Evolutionary conservation across 2,113 vertebrate species (phyloP), one percentile per base, ranked within the genome.

Genomic region (Cyphomyrus discorhynchus): DNA sequence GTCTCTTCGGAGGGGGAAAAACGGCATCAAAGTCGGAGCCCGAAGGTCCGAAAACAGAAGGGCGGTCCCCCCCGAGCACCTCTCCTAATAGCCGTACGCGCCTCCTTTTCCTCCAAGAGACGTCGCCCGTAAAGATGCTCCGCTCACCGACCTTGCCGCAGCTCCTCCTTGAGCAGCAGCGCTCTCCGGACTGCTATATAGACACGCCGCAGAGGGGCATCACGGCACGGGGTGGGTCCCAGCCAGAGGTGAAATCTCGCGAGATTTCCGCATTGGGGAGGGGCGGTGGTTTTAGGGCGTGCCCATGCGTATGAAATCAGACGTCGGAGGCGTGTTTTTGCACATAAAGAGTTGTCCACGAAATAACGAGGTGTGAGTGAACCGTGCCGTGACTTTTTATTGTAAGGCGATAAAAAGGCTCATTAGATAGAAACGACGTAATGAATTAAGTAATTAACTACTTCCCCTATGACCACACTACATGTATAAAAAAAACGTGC

Each of bases 61-160:
- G 58, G 19, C 52, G 58, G 86, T 87, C 50, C 62, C 42, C 15
- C 27, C 3, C n/a, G 62, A 70, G n/a, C 62, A 31, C n/a, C 62
- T 27, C 62, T 19, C 39, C 27, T 31, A 50, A 45, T 88, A 27
- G 35, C 47, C 52, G 13, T 89, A 58, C 53, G 90, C 86, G 49
- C 42, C 49, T 42, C 47, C 62, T 80, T 52, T 84, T 8, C 82
- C 24, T 90, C 4, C 46, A 74, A 47, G 21, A 19, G 31, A 83
- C 90, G 13, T 52, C 13, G 49, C 1, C 70, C 0, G 86, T 87
- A 89, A 1, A 90, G 95, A 96, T 96, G 95, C 95, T 95, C 90
- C 10, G 35, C 17, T n/a, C 50, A 50, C 91, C 94, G 93, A 96
- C 94, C 94, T 95, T 95, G 94, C 94, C 87, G 94, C 94, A 94